phyloP scores from a whole-genome alignment of 2,888 invertebrate species.

The Orchestes rusci region DNA sequence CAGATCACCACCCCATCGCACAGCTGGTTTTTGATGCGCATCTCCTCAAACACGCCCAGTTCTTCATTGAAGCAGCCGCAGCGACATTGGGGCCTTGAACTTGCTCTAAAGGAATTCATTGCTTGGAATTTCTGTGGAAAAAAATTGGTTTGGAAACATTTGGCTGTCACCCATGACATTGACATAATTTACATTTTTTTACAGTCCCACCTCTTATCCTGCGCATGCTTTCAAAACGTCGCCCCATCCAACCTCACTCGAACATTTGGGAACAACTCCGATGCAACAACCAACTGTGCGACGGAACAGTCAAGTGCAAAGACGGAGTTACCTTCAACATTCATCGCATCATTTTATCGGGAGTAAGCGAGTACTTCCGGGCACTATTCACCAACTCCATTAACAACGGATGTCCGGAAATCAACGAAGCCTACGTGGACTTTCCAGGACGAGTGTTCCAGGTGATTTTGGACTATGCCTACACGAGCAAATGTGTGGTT shows the following conservation, averaged over 20 bases:
- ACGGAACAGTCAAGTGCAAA: constrained; percentile 59
- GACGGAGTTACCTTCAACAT: constrained; percentile 56
- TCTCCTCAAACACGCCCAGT: constrained; percentile 66
- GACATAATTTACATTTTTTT: no score
- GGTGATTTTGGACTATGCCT: constrained; percentile 66
- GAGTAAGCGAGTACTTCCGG: constrained; percentile 65
- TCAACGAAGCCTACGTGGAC: constrained; percentile 53
- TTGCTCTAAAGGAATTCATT: no score
- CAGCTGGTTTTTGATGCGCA: constrained; percentile 56
- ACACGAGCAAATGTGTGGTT: constrained; percentile 61
- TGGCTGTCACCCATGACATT: no score
- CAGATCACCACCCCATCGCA: constrained; percentile 66
- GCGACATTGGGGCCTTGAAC: no score
- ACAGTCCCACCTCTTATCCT: no score
- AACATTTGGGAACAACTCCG: constrained; percentile 62
- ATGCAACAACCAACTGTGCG: constrained; percentile 59
- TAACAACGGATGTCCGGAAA: constrained; percentile 54
- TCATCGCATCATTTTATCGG: constrained; percentile 64
- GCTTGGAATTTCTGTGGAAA: no score
- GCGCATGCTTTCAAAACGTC: background rate
- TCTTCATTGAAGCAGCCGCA: no score
- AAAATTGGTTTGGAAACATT: no score
- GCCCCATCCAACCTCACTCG: no score
- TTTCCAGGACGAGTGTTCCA: constrained; percentile 55
- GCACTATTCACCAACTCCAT: constrained; percentile 63